Evolutionary conservation across 2,888 invertebrate species (phyloP).

Genomic region (Tetranychus truncatus): DNA sequence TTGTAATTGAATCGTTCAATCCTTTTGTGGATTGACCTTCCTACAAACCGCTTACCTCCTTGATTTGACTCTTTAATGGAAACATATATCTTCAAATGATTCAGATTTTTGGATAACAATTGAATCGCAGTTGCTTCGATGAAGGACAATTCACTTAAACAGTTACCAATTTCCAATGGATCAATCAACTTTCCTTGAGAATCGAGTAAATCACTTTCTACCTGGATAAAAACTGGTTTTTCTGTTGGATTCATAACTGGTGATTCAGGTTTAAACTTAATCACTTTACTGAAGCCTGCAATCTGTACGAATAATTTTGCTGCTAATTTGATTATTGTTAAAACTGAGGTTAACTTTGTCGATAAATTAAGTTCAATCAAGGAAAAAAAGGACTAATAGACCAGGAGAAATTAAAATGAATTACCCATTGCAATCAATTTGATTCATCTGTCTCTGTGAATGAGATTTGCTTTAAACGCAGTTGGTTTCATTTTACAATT

Average conservation of each 20-base stretch:
- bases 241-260: neutral
- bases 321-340: no score
- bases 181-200: neutral
- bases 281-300: no score
- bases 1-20: neutral
- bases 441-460: no score
- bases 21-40: neutral
- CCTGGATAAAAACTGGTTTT: neutral
- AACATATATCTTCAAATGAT: neutral
- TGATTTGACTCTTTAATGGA: neutral
- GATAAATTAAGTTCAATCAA: no score
- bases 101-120: neutral
- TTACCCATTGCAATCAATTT: no score
- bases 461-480: no score
- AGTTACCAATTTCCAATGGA: neutral
- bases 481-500: constrained; percentile 72
- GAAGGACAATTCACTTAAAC: neutral
- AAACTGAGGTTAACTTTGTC: no score
- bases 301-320: no score
- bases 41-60: neutral
- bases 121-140: neutral
- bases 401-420: no score
- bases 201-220: neutral
- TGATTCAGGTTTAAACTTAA: no score
- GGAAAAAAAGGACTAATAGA: no score